Evolutionary conservation across 2,888 invertebrate species (phyloP), one percentile per base, ranked within the genome.

Genomic region (Cataglyphis albicans): DNA sequence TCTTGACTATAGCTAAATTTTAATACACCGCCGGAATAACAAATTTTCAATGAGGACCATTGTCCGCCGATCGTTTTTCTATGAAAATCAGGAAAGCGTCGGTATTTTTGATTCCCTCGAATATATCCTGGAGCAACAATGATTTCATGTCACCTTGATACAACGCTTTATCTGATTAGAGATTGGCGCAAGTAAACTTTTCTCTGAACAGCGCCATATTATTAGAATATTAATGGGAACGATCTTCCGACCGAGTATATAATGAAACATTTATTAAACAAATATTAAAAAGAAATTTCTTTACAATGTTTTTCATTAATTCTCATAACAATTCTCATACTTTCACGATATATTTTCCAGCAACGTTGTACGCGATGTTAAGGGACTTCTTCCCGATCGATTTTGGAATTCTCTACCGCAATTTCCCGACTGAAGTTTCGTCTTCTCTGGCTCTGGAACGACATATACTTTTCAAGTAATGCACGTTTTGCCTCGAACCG

Each of bases 331-430:
- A 52, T 0, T 32, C 21, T 25, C 7, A n/a, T 12, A 32, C 12
- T 44, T 61, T 44, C 18, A 15, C 21, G 38, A 55, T 52, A 12
- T 12, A 52, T 15, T 41, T 25, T 48, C 59, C 15, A n/a, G 18
- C 25, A 44, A 55, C 32, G n/a, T 61, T n/a, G 32, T 57, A 57
- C 6, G 32, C 18, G 21, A 75, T 64, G 63, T 75, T 61, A 74
- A 52, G 25, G 10, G 48, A 35, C 6, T 29, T n/a, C 18, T 3
- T 3, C 35, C 38, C 74, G 32, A 75, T 70, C 67, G 73, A 83
- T 81, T 83, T 83, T 57, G 35, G 18, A 75, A 86, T 65, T 84
- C 73, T 84, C 80, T 72, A 81, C 84, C 86, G 67, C 67, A 74
- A 81, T 86, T 85, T 76, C 64, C 68, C n/a, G n/a, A 18, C 48